Conservation (phyloP, 2,888 invertebrate species). For the Amblyjoppa fuscipennis region DNA sequence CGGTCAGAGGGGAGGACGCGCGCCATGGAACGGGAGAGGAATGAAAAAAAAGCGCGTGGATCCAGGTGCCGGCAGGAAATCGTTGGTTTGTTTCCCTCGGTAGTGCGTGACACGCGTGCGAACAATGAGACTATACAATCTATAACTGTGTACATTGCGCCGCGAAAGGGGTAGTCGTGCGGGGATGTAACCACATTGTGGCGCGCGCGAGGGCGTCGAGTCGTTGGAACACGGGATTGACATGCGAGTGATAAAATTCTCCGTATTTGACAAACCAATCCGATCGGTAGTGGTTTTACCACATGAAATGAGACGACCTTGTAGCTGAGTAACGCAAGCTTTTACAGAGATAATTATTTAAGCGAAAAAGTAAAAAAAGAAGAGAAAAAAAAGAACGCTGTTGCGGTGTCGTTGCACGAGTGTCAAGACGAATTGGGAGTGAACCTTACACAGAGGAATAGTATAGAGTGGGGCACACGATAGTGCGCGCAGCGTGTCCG, state of each 20-base stretch:
- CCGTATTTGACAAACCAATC: constrained; percentile 39
- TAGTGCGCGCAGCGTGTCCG: constrained; percentile 31
- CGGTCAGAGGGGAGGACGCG: constrained; percentile 30
- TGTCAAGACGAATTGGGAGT: neutral
- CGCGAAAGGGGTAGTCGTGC: constrained; percentile 44
- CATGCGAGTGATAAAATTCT: constrained; percentile 42
- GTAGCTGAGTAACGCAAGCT: constrained; percentile 8
- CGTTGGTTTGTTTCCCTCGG: constrained; percentile 80
- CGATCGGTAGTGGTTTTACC: constrained; percentile 1
- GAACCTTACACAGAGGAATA: constrained; percentile 36
- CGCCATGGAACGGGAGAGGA: constrained; percentile 61
- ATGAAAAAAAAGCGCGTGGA: constrained; percentile 73
- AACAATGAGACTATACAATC: constrained; percentile 77
- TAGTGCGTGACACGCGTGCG: constrained; percentile 81
- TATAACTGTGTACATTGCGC: constrained; percentile 42
- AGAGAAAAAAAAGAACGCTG: constrained; percentile 44
- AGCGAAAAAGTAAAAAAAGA: constrained; percentile 35
- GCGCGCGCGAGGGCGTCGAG: constrained; percentile 17
- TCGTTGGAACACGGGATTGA: neutral
- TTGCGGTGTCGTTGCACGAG: neutral
- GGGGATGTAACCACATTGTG: constrained; percentile 37
- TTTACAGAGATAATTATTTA: constrained; percentile 16
- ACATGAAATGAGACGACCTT: constrained; percentile 19
- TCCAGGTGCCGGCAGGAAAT: constrained; percentile 82
- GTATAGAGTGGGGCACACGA: constrained; percentile 7